These are phyloP conservation scores for Drosophila pseudotakahashii DNA, from an alignment of 2,888 invertebrate genomes.

Conservation along the genomic window DNA sequence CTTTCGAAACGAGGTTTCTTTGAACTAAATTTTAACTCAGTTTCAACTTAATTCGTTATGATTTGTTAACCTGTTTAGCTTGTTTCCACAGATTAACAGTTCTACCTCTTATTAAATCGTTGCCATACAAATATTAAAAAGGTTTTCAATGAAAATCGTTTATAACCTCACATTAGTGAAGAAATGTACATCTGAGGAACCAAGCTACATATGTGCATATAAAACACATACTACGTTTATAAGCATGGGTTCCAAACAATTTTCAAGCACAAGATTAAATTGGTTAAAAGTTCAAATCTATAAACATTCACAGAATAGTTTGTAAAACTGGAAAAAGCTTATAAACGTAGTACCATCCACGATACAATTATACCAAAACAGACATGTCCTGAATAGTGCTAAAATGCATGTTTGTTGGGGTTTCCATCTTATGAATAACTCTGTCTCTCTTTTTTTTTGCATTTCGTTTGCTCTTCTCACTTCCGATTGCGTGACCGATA, in stretches of 20 bases:
- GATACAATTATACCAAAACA: conserved; percentile 1
- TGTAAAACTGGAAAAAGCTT: no score
- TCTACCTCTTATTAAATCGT: neutral
- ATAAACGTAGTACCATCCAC: conserved; percentile 4
- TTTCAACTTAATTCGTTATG: conserved; percentile 11
- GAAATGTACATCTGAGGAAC: neutral
- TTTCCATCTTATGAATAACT: conserved; percentile 54
- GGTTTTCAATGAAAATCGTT: neutral
- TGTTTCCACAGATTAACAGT: neutral
- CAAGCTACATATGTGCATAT: neutral
- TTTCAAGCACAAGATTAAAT: no score
- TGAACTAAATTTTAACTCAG: neutral
- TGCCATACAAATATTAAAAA: neutral
- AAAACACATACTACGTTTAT: neutral
- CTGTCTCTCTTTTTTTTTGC: conserved; percentile 40
- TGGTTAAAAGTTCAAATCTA: no score
- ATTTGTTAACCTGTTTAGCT: neutral
- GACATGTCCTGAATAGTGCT: conserved; percentile 11
- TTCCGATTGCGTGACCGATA: conserved; percentile 9
- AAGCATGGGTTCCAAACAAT: neutral
- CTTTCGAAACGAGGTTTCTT: conserved; percentile 8
- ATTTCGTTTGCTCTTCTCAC: conserved; percentile 40
- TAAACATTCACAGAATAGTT: no score
- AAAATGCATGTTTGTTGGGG: conserved; percentile 33
- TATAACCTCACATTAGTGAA: neutral